Evolutionary conservation across 2,888 invertebrate genomes (phyloP).

Genomic region (Hirtodrosophila alboralis): DNA sequence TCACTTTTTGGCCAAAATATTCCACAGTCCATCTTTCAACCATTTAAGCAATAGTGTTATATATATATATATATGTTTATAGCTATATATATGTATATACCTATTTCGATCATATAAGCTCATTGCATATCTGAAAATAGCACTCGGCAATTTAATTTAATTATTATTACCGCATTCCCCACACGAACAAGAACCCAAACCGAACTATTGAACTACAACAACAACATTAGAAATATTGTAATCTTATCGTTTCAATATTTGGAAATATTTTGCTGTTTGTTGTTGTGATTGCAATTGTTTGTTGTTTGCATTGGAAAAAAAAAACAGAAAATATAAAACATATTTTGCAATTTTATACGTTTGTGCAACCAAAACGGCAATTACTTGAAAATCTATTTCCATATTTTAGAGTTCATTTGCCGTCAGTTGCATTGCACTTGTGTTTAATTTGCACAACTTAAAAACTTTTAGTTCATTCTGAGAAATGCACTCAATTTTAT

Average conservation of each 20-base stretch:
- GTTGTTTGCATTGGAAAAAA: background rate
- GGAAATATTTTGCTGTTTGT: too few species aligned
- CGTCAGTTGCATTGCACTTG: slow-evolving; percentile 33
- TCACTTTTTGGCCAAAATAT: too few species aligned
- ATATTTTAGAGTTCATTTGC: slow-evolving; percentile 14
- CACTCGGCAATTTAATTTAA: slow-evolving; percentile 20
- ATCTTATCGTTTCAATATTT: slow-evolving; percentile 4
- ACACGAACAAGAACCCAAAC: background rate
- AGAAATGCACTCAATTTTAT: slow-evolving; percentile 44
- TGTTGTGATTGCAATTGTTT: background rate
- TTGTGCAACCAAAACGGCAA: background rate
- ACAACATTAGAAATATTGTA: background rate
- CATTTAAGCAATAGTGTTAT: background rate
- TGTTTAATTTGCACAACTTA: slow-evolving; percentile 54
- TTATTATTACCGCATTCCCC: slow-evolving; percentile 35
- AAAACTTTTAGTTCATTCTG: slow-evolving; percentile 52
- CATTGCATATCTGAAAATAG: slow-evolving; percentile 3
- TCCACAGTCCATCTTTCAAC: too few species aligned
- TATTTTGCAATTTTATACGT: background rate
- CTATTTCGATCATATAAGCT: background rate
- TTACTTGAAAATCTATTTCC: slow-evolving; percentile 1
- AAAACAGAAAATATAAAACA: background rate
- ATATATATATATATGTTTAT: slow-evolving; percentile 1
- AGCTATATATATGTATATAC: background rate
- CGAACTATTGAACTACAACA: background rate